These are phyloP conservation scores for Aphrophora alni DNA, from an alignment of 2,888 invertebrate species.

Conservation along the genomic window DNA sequence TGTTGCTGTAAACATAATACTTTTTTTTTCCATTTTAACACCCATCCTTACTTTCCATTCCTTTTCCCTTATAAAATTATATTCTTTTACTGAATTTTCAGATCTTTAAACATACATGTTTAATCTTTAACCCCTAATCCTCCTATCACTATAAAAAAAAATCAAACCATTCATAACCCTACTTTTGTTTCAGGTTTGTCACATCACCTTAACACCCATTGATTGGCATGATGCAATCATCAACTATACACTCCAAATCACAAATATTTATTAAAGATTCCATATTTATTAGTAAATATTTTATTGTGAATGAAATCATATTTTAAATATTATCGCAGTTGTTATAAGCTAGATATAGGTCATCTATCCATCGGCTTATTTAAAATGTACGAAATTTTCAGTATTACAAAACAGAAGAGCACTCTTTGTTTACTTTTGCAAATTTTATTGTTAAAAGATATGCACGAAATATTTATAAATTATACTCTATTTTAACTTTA, in stretches of 20 bases:
- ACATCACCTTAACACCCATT: constrained; percentile 18
- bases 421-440: not conserved
- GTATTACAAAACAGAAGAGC: not conserved
- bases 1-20: too few relatives aligned
- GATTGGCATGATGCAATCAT: constrained; percentile 2
- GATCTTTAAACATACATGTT: too few relatives aligned
- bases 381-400: not conserved
- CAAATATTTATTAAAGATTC: constrained; percentile 34
- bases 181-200: constrained; percentile 26
- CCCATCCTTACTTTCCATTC: too few relatives aligned
- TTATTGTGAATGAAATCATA: constrained; percentile 24
- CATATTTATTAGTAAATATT: constrained; percentile 34
- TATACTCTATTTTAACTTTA: constrained; percentile 35
- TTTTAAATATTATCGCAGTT: constrained; percentile 32
- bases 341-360: not conserved
- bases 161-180: too few relatives aligned
- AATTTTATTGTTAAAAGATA: constrained; percentile 34
- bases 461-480: constrained; percentile 36
- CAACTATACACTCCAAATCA: constrained; percentile 29
- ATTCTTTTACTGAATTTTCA: too few relatives aligned
- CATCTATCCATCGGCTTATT: not conserved
- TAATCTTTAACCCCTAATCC: too few relatives aligned
- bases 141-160: too few relatives aligned
- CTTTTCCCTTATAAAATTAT: too few relatives aligned
- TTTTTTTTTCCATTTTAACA: too few relatives aligned